phyloP scores from a whole-genome alignment of 2,113 vertebrate genomes.

The Plecturocebus donacophilus region DNA sequence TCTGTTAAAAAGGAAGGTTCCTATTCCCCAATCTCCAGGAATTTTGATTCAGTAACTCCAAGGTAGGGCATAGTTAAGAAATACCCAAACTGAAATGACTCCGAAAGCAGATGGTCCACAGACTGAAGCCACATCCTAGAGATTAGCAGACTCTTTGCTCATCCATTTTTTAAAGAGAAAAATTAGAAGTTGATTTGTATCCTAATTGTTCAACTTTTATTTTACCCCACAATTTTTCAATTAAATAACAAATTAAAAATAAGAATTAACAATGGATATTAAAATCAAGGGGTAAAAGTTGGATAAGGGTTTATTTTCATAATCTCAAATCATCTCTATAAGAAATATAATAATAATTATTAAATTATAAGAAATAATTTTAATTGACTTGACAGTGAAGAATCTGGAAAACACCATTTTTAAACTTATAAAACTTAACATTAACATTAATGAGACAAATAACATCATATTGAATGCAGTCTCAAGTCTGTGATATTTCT shows the following conservation, averaged over 20 bases:
- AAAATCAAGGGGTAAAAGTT: neutral
- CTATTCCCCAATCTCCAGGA: neutral
- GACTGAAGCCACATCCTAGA: neutral
- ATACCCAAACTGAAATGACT: neutral
- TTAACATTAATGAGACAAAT: neutral
- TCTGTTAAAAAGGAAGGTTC: neutral
- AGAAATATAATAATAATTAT: neutral
- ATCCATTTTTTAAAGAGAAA: neutral
- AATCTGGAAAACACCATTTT: neutral
- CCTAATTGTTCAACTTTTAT: neutral
- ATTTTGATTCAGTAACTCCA: neutral
- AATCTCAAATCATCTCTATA: neutral
- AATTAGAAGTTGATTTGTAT: neutral
- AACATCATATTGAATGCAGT: neutral
- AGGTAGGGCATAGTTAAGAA: neutral
- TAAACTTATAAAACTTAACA: neutral
- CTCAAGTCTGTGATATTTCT: neutral
- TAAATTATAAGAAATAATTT: constrained; percentile 1
- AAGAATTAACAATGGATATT: neutral
- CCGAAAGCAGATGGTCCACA: neutral
- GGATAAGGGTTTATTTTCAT: neutral
- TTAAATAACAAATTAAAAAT: neutral
- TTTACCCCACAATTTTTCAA: neutral
- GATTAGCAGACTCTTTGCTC: neutral
- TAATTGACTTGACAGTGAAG: neutral